phyloP scores from a whole-genome alignment of 2,888 invertebrate genomes.

The Oegoconia quadripuncta region DNA sequence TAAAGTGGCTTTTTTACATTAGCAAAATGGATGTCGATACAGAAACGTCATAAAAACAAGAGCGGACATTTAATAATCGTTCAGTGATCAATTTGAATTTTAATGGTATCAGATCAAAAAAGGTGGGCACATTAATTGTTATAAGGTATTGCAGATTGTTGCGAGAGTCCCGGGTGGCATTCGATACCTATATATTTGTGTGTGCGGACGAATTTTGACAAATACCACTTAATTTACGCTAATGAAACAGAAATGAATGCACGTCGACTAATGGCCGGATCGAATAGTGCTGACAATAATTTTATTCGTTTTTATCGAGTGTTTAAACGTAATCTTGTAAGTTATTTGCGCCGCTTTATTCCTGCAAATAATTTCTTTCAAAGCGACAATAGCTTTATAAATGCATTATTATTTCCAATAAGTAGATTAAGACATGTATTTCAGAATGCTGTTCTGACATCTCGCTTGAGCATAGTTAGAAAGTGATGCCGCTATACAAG shows the following conservation, averaged over 20 bases:
- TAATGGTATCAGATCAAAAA: slow-evolving; percentile 38
- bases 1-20: slow-evolving; percentile 60
- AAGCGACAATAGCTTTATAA: too few relatives aligned
- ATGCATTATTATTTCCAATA: too few relatives aligned
- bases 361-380: too few relatives aligned
- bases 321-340: too few relatives aligned
- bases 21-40: slow-evolving; percentile 60
- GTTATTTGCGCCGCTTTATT: too few relatives aligned
- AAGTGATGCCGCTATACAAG: too few relatives aligned
- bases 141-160: slow-evolving; percentile 52
- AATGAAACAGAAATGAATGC: slow-evolving; percentile 72
- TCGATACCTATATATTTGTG: slow-evolving; percentile 70
- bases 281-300: slow-evolving; percentile 37
- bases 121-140: slow-evolving; percentile 44
- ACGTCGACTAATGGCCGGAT: slow-evolving; percentile 48
- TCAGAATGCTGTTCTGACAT: too few relatives aligned
- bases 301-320: too few relatives aligned
- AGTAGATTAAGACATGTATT: too few relatives aligned
- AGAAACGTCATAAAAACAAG: slow-evolving; percentile 56
- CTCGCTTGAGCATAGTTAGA: too few relatives aligned
- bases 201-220: slow-evolving; percentile 64
- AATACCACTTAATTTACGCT: slow-evolving; percentile 77
- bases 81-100: slow-evolving; percentile 46
- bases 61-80: slow-evolving; percentile 58
- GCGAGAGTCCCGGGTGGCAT: slow-evolving; percentile 44